These are phyloP conservation scores for Parazoanthus swiftii DNA, from an alignment of 92 coral and sea anemone genomes.

Conservation along the genomic window DNA sequence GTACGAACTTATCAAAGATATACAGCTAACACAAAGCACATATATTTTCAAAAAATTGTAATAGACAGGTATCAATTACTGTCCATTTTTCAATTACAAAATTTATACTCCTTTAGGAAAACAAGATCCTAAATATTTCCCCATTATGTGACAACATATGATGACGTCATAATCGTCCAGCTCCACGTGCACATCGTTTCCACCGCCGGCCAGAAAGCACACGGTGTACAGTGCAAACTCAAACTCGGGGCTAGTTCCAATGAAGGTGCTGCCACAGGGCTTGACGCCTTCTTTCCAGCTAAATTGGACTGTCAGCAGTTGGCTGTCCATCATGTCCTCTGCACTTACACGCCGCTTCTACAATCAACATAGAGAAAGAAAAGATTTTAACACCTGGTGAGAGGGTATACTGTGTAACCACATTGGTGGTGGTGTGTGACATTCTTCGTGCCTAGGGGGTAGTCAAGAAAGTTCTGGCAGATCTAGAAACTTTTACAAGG, in stretches of 20 bases:
- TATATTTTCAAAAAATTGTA: too few species aligned
- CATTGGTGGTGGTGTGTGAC: too few species aligned
- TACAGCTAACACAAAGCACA: too few species aligned
- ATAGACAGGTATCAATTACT: too few species aligned
- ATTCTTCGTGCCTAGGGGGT: too few species aligned
- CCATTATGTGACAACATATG: conserved; percentile 68
- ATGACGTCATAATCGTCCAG: conserved; percentile 93
- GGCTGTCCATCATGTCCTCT: conserved; percentile 74
- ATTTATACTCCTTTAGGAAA: conserved; percentile 69
- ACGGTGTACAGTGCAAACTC: conserved; percentile 93
- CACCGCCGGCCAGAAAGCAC: conserved; percentile 84
- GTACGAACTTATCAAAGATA: too few species aligned
- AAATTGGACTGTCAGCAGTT: conserved; percentile 86
- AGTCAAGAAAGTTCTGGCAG: too few species aligned
- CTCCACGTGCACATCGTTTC: conserved; percentile 74
- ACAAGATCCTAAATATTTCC: conserved; percentile 80
- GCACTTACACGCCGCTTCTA: conserved; percentile 75
- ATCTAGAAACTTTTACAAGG: too few species aligned
- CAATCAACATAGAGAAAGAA: neutral
- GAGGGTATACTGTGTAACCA: too few species aligned
- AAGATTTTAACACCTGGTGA: neutral
- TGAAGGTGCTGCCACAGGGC: conserved; percentile 95
- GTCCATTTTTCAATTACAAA: neutral
- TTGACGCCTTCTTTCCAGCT: conserved; percentile 88
- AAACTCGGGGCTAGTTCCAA: conserved; percentile 99